Conservation (phyloP, 64 coral and sea anemone species). For the Montipora sp. region DNA sequence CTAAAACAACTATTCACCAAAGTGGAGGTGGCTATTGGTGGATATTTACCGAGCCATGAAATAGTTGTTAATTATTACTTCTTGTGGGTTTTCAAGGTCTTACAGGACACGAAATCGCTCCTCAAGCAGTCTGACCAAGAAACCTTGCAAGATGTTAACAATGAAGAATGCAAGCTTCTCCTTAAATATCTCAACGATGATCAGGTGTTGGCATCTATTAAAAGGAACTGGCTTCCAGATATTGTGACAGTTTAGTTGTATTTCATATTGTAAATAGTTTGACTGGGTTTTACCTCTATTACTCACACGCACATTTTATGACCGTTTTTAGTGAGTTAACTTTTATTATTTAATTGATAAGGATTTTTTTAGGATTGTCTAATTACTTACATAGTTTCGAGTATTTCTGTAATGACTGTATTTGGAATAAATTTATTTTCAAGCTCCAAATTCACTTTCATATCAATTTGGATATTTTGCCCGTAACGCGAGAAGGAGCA, state of each 20-base stretch:
- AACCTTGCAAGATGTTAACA: constrained; percentile 56
- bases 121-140: constrained; percentile 53
- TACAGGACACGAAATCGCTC: constrained; percentile 87
- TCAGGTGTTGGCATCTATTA: constrained; percentile 65
- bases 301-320: background rate
- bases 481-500: no score
- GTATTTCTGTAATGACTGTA: no score
- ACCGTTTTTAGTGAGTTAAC: background rate
- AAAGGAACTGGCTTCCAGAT: constrained; percentile 73
- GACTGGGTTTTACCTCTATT: background rate
- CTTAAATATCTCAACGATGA: constrained; percentile 90
- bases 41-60: no score
- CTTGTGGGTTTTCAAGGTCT: constrained; percentile 49
- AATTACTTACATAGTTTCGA: background rate
- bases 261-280: background rate
- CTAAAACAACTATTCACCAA: no score
- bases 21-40: no score
- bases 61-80: background rate
- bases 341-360: background rate
- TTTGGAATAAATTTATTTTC: no score
- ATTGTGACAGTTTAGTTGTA: constrained; percentile 1
- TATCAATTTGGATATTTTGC: no score
- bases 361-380: background rate
- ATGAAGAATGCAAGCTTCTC: constrained; percentile 81
- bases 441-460: no score